Percentiles rank a stretch among this genome's conserved stretches.
phyloP scores from a whole-genome alignment of 1,140 invertebrate species.

The Heliconius congener region DNA sequence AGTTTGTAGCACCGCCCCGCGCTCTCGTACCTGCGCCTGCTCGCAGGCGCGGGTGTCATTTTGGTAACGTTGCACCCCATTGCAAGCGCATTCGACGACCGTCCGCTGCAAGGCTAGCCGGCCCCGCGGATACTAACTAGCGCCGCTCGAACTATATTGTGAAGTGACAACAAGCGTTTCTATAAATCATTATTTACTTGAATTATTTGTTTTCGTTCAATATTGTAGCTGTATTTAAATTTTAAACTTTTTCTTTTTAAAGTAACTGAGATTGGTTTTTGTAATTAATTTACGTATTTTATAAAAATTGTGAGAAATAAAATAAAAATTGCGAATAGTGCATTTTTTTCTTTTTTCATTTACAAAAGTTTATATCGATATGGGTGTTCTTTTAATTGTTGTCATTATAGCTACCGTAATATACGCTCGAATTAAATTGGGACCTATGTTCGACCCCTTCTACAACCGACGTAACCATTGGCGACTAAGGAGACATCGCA shows the following conservation, averaged over 20 bases:
- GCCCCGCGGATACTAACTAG: background rate
- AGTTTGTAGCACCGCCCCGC: slow-evolving; percentile 5
- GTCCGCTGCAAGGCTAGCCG: background rate
- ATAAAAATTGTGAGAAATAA: too few relatives aligned
- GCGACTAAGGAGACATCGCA: background rate
- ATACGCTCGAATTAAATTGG: background rate
- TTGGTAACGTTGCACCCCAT: slow-evolving; percentile 15
- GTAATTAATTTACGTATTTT: too few relatives aligned
- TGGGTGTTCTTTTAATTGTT: background rate
- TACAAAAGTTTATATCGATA: background rate
- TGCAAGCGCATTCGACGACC: background rate
- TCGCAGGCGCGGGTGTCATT: slow-evolving; percentile 11
- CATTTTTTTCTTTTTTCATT: background rate
- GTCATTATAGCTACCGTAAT: background rate
- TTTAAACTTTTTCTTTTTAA: background rate
- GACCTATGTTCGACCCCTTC: background rate
- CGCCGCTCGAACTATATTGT: background rate
- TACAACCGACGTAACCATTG: background rate
- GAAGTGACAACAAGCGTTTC: background rate
- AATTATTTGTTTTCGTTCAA: background rate
- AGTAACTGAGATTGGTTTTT: too few relatives aligned
- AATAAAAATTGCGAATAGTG: too few relatives aligned
- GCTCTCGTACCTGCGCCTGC: background rate
- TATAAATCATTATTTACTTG: background rate
- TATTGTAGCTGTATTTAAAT: background rate